Percentiles rank a stretch among this genome's conserved stretches.
phyloP scores from a whole-genome alignment of 2,888 invertebrate species.

The Acholoe squamosa region DNA sequence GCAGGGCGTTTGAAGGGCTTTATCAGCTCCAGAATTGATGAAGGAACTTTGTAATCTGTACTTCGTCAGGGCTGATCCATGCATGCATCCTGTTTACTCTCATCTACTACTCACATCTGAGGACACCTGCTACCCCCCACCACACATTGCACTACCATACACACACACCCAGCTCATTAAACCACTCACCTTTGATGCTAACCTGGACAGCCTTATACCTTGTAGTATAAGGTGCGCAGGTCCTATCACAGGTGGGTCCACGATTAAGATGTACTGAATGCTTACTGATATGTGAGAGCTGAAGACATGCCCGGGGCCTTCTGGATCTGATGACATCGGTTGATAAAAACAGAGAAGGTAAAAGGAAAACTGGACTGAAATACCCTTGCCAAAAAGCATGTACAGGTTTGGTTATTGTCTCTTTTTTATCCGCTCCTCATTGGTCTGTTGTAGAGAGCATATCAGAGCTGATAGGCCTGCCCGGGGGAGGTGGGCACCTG shows the following conservation, averaged over 20 bases:
- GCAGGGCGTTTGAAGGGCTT: neutral
- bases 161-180: neutral
- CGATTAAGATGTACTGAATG: no score
- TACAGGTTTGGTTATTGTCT: neutral
- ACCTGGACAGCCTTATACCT: no score
- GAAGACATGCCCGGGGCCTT: no score
- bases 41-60: constrained; percentile 7
- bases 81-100: neutral
- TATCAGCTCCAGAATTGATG: neutral
- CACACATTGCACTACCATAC: neutral
- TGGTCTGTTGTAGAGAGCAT: constrained; percentile 38
- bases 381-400: constrained; percentile 42
- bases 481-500: constrained; percentile 34
- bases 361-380: neutral
- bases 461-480: neutral
- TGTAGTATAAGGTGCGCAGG: no score
- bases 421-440: neutral
- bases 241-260: no score
- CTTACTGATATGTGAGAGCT: no score
- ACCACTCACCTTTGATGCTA: no score
- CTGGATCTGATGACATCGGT: neutral
- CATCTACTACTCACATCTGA: neutral
- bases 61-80: constrained; percentile 36
- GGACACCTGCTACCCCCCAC: neutral
- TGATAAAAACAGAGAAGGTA: neutral